Conservation (phyloP, 2,888 invertebrate genomes). For the Mesochorus sp. region DNA sequence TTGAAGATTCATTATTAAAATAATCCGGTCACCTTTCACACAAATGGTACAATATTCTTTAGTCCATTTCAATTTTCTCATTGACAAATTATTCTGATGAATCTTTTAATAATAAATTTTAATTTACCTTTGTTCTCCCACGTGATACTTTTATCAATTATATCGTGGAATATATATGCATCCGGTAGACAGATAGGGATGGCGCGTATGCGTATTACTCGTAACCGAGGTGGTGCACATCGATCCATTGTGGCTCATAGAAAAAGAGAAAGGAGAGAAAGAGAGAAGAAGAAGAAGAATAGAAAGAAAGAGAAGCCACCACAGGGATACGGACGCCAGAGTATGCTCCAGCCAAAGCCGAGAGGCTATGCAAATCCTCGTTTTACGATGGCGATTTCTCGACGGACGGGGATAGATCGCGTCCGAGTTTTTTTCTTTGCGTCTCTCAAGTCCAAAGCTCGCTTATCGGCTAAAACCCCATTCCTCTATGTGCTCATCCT, state of each 20-base stretch:
- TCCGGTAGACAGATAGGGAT: background rate
- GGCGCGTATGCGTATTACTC: conserved; percentile 33
- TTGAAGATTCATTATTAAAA: no score
- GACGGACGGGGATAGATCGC: conserved; percentile 59
- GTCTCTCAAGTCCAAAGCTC: conserved; percentile 45
- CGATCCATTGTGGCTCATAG: conserved; percentile 38
- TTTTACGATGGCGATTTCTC: conserved; percentile 64
- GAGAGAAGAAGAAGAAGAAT: background rate
- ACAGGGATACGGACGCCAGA: background rate
- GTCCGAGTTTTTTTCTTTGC: conserved; percentile 52
- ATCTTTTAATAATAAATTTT: no score
- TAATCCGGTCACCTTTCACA: no score
- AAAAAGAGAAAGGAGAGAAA: background rate
- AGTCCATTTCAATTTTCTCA: no score
- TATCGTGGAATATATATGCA: background rate
- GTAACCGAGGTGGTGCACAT: conserved; percentile 16
- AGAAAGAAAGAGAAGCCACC: background rate
- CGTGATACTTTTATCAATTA: no score
- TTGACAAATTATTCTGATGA: no score
- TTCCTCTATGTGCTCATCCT: conserved; percentile 2
- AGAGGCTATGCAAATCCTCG: conserved; percentile 61
- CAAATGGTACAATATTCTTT: no score
- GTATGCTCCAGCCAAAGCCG: conserved; percentile 10
- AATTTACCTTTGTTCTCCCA: no score
- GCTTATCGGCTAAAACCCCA: conserved; percentile 45